A percentile compares a stretch with the other conserved stretches of the same genome.
Evolutionary conservation across 1,140 invertebrate species (phyloP).

Genomic region (Ephestia elutella): DNA sequence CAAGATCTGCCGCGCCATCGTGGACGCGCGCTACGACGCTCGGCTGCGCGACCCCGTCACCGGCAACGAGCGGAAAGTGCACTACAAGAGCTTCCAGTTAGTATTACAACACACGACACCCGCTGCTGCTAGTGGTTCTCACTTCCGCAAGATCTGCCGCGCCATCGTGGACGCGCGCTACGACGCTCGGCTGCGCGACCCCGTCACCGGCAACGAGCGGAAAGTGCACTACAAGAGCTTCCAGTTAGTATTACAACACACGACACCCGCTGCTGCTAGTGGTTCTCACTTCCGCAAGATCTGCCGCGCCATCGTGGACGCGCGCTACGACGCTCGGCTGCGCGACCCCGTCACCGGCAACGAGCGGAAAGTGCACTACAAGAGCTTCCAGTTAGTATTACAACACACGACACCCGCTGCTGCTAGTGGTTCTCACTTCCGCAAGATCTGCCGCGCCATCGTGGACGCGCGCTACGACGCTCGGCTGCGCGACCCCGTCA

Average conservation of each 20-base stretch:
- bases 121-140: constrained; percentile 97
- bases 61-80: constrained; percentile 96
- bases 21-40: constrained; percentile 96
- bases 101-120: too few relatives aligned
- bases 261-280: constrained; percentile 87
- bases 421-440: too few relatives aligned
- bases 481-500: too few relatives aligned
- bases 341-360: constrained; percentile 97
- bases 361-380: constrained; percentile 97
- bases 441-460: too few relatives aligned
- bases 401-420: constrained; percentile 60
- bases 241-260: too few relatives aligned
- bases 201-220: constrained; percentile 95
- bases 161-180: constrained; percentile 96
- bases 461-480: too few relatives aligned
- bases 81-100: constrained; percentile 86
- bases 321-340: constrained; percentile 92
- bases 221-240: constrained; percentile 97
- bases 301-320: constrained; percentile 96
- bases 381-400: constrained; percentile 74
- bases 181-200: constrained; percentile 92
- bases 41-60: constrained; percentile 93
- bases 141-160: constrained; percentile 95
- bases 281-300: constrained; percentile 94
- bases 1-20: constrained; percentile 95